These are phyloP conservation scores for Halictus quadricinctus DNA, from an alignment of 2,888 invertebrate species.

Conservation along the genomic window DNA sequence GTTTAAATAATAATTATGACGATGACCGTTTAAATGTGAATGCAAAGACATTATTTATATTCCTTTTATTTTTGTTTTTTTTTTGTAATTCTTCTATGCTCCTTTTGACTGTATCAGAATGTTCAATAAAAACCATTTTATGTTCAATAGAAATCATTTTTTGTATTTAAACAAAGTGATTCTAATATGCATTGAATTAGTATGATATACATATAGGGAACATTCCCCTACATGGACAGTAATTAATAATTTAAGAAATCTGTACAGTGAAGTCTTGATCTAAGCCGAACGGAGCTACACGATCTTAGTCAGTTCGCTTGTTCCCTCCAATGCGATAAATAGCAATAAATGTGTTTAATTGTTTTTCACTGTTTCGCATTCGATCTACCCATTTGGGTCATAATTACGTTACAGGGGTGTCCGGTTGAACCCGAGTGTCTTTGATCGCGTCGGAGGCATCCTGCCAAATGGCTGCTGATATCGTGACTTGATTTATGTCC, in stretches of 20 bases:
- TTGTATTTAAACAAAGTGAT: not conserved
- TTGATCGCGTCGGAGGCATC: conserved; percentile 26
- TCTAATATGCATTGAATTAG: not conserved
- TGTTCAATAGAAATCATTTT: not conserved
- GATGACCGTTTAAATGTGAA: not conserved
- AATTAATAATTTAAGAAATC: not conserved
- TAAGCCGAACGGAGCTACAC: no score
- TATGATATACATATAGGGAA: no score
- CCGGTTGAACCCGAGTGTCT: not conserved
- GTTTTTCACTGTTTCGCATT: not conserved
- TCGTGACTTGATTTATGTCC: conserved; percentile 38
- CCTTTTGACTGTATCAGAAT: not conserved
- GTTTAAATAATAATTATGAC: not conserved
- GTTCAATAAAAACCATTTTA: no score
- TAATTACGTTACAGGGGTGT: not conserved
- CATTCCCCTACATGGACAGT: not conserved
- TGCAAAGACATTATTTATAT: not conserved
- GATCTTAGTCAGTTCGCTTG: no score
- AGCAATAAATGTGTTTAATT: no score
- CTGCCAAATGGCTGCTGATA: conserved; percentile 46
- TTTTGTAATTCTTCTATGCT: not conserved
- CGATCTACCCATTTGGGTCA: no score
- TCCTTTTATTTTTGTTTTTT: not conserved
- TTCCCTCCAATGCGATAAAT: no score
- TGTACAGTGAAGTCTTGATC: no score